Conservation (phyloP, 2,113 vertebrate species). For the Plotosus lineatus region DNA sequence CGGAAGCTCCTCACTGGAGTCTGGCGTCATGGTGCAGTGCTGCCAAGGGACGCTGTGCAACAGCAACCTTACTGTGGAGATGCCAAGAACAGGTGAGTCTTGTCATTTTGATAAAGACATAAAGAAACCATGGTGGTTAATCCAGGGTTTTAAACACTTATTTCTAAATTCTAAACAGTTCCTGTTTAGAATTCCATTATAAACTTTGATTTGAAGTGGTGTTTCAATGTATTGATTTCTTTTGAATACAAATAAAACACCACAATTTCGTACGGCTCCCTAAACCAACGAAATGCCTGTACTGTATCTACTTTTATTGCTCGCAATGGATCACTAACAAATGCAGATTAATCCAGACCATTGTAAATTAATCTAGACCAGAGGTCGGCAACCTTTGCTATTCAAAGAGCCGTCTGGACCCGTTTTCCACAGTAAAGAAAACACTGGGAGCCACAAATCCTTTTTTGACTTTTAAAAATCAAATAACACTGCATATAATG, state of each 20-base stretch:
- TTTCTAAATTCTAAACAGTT: no score
- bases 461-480: no score
- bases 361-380: no score
- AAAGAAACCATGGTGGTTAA: neutral
- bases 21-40: constrained; percentile 85
- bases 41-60: constrained; percentile 91
- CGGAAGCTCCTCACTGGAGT: constrained; percentile 70
- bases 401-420: no score
- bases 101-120: neutral
- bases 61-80: constrained; percentile 82
- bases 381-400: no score
- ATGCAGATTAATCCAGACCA: neutral
- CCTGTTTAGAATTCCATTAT: neutral
- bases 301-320: neutral
- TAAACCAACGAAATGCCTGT: neutral
- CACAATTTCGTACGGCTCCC: neutral
- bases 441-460: no score
- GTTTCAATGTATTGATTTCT: neutral
- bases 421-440: no score
- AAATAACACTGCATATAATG: no score
- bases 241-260: neutral
- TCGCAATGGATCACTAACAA: neutral
- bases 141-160: no score
- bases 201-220: neutral
- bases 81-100: constrained; percentile 79